Conservation (phyloP, 2,797 vertebrate species). For the Micropoecilia bifurca region DNA sequence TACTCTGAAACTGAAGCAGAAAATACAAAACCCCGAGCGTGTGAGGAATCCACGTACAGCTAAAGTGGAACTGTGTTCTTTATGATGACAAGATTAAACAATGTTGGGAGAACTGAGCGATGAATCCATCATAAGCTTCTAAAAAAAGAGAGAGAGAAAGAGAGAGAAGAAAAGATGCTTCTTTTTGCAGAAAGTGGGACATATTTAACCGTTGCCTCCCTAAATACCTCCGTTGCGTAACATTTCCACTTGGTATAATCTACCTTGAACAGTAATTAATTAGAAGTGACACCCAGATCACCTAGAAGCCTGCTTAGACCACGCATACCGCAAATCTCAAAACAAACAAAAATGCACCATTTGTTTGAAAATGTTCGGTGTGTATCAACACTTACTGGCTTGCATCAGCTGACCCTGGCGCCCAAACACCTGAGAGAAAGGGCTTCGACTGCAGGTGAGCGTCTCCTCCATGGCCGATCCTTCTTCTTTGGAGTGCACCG, state of each 20-base stretch:
- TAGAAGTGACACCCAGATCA: background rate
- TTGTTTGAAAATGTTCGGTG: constrained; percentile 10
- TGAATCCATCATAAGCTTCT: background rate
- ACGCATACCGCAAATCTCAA: constrained; percentile 10
- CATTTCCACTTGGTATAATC: background rate
- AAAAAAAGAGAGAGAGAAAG: too few species aligned
- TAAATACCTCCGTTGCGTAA: constrained; percentile 9
- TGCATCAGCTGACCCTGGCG: constrained; percentile 86
- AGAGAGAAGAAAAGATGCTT: background rate
- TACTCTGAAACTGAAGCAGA: background rate
- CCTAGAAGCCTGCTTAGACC: background rate
- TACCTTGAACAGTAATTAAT: constrained; percentile 14
- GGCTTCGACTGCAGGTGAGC: constrained; percentile 78
- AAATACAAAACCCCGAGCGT: background rate
- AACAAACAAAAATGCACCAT: constrained; percentile 3
- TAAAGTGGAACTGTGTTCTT: constrained; percentile 6
- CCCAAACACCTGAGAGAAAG: constrained; percentile 86
- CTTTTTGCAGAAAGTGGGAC: constrained; percentile 20
- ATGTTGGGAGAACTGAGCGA: constrained; percentile 14
- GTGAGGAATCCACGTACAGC: background rate
- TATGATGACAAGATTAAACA: background rate
- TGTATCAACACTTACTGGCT: constrained; percentile 80
- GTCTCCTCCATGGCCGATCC: constrained; percentile 74
- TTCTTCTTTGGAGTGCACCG: constrained; percentile 46
- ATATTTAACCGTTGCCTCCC: constrained; percentile 27